Percentiles rank a stretch among this genome's conserved stretches.
Conservation (phyloP, 2,888 invertebrate genomes). For the Melinopterus prodromus region DNA sequence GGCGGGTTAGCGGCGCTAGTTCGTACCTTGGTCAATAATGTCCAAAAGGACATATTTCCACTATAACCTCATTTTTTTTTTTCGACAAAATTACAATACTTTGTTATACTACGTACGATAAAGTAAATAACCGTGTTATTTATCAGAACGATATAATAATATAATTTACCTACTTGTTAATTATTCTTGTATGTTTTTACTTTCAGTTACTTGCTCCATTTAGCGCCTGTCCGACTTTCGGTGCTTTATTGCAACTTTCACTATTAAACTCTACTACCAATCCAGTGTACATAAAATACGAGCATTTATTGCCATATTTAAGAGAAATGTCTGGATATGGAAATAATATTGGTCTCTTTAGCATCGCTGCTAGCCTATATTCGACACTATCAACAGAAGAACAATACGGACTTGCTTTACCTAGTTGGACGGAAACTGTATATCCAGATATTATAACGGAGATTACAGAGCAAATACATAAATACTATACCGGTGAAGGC, state of each 20-base stretch:
- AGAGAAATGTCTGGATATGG: conserved; percentile 22
- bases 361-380: conserved; percentile 11
- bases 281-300: background rate
- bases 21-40: too few relatives aligned
- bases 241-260: background rate
- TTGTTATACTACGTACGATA: too few relatives aligned
- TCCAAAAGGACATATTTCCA: too few relatives aligned
- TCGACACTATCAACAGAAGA: conserved; percentile 38
- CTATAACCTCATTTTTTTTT: too few relatives aligned
- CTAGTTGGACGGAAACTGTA: conserved; percentile 57
- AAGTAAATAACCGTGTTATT: too few relatives aligned
- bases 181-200: background rate
- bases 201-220: conserved; percentile 27
- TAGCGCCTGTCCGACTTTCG: conserved; percentile 21
- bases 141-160: too few relatives aligned
- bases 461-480: conserved; percentile 33
- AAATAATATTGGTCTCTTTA: conserved; percentile 19
- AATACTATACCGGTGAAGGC: conserved; percentile 38
- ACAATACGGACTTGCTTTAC: conserved; percentile 54
- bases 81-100: too few relatives aligned
- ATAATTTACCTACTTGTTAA: background rate
- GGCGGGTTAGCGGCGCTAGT: too few relatives aligned
- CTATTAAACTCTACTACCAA: background rate
- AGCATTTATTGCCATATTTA: conserved; percentile 16
- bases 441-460: conserved; percentile 53